Evolutionary conservation across 2,888 invertebrate species (phyloP), one percentile per base, ranked within the genome.

Genomic region (Alloplasta piceator): DNA sequence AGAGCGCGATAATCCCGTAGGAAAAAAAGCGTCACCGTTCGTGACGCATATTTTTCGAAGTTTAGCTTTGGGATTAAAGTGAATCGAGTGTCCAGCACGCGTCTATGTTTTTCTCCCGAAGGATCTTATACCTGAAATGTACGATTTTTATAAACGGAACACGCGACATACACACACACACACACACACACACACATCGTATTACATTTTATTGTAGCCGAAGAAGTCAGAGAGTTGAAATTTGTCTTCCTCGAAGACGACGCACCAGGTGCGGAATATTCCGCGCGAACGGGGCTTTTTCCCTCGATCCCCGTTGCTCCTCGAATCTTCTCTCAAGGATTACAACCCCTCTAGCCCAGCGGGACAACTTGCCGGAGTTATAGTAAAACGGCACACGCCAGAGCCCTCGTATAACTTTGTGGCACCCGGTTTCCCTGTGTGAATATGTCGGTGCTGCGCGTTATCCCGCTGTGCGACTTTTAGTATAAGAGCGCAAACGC

Each of bases 191-290:
- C 12, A 39, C 43, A 38, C 43, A 61, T 55, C 67, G 60, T 26
- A 43, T 77, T 74, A 78, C 52, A 74, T 60, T 75, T 68, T 61
- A 75, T 70, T 71, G 26, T 26, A 14, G 36, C 41, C 71, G 41
- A 71, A 78, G 74, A 78, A 78, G 78, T 81, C 78, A 75, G 43
- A 66, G 70, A 83, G 75, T 70, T 73, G 74, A 71, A 72, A 85
- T 85, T 84, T 82, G 80, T 82, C 85, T 84, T 80, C 78, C 61
- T 75, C 43, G 78, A 79, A 78, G 82, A 81, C 26, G 67, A 70
- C 26, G 77, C 63, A 80, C 85, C 85, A 85, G 85, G 85, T 85
- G 85, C 76, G 50, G 70, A 67, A 58, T 67, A 68, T 75, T 75
- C 68, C 61, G 16, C 71, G 26, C 78, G 78, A 61, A 41, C 71